Conservation (phyloP, 2,113 vertebrate genomes). For the Ammodytes marinus region DNA sequence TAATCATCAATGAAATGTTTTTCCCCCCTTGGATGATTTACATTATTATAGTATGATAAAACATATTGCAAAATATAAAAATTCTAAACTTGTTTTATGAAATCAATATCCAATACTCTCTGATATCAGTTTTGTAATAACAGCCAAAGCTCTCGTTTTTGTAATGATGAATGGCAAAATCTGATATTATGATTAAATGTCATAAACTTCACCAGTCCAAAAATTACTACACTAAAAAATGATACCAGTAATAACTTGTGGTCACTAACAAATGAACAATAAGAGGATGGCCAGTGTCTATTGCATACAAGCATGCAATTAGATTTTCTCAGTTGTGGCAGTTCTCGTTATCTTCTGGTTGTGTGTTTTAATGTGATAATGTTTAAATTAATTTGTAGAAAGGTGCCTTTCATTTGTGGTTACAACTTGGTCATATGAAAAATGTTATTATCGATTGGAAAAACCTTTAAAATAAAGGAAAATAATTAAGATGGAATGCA, state of each 20-base stretch:
- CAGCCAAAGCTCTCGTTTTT: neutral
- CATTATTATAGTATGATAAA: neutral
- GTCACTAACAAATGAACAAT: neutral
- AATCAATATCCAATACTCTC: neutral
- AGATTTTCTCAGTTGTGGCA: neutral
- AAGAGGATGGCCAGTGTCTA: neutral
- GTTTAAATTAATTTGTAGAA: neutral
- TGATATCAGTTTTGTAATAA: neutral
- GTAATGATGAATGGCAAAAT: neutral
- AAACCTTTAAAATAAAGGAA: neutral
- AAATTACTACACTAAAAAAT: neutral
- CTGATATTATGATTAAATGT: neutral
- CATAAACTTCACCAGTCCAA: neutral
- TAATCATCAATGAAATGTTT: constrained; percentile 28
- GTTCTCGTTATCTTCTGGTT: rapidly evolving
- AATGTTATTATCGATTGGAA: neutral
- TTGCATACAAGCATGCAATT: neutral
- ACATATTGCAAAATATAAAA: neutral
- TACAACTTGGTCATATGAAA: neutral
- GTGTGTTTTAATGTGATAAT: neutral
- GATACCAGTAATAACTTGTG: neutral
- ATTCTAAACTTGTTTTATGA: neutral
- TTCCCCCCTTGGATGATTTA: neutral
- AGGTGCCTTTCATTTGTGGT: neutral
- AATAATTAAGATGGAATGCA: neutral